phyloP scores from a whole-genome alignment of 2,797 vertebrate genomes.

The Acipenser oxyrinchus region DNA sequence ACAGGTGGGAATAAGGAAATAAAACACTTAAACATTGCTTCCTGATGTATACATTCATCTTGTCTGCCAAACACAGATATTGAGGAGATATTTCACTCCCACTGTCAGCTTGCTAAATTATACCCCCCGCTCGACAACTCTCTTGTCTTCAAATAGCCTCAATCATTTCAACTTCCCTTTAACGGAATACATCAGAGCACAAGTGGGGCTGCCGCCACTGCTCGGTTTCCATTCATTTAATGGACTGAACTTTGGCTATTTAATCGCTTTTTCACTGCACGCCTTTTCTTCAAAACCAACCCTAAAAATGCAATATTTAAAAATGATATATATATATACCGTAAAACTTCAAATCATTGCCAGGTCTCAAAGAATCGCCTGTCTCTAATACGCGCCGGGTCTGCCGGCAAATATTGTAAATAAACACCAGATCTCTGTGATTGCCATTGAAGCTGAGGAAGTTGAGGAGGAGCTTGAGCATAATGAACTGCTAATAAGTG shows the following conservation, averaged over 20 bases:
- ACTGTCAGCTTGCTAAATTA: conserved; percentile 73
- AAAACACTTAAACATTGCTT: conserved; percentile 69
- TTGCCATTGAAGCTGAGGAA: no score
- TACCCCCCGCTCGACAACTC: conserved; percentile 40
- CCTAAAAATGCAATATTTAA: not conserved
- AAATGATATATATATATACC: no score
- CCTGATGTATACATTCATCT: conserved; percentile 82
- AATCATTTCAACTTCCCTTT: conserved; percentile 21
- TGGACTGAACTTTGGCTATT: not conserved
- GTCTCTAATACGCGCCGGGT: no score
- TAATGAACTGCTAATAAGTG: no score
- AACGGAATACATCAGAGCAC: conserved; percentile 12
- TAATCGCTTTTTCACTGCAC: not conserved
- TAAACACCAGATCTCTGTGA: no score
- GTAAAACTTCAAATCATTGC: no score
- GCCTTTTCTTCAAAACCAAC: not conserved
- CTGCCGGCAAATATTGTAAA: no score
- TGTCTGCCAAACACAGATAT: conserved; percentile 76
- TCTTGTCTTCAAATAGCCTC: conserved; percentile 25
- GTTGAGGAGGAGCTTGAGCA: no score
- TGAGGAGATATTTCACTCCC: conserved; percentile 77
- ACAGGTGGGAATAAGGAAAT: conserved; percentile 66
- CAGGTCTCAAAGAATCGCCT: no score
- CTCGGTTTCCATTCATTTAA: not conserved
- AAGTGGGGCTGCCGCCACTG: not conserved